Evolutionary conservation across 2,113 vertebrate species (phyloP).

Genomic region (Cricetomys ansorgei): DNA sequence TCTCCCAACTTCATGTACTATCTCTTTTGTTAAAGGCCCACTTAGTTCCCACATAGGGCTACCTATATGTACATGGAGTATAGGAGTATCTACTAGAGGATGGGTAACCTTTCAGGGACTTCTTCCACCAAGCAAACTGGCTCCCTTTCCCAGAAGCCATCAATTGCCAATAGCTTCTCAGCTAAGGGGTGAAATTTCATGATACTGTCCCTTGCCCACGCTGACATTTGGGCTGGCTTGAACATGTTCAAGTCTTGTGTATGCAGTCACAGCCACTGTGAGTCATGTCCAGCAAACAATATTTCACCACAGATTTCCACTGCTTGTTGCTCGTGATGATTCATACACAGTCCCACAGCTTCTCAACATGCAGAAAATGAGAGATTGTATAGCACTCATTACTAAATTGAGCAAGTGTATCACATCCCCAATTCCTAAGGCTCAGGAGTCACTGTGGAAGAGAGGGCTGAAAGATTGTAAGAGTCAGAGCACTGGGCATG

Average conservation of each 20-base stretch:
- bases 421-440: neutral
- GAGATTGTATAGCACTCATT: neutral
- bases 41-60: neutral
- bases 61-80: neutral
- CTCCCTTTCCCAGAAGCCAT: neutral
- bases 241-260: neutral
- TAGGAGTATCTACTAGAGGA: no score
- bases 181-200: neutral
- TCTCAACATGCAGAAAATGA: neutral
- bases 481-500: neutral
- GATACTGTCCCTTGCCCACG: neutral
- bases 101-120: neutral
- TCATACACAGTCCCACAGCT: neutral
- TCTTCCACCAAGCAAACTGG: neutral
- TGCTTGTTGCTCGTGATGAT: neutral
- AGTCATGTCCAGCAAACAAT: neutral
- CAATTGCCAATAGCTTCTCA: neutral
- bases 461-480: neutral
- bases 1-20: neutral
- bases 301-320: neutral
- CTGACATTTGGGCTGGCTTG: neutral
- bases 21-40: neutral
- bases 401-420: neutral
- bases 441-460: neutral
- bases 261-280: neutral